Percentiles rank a stretch among this genome's conserved stretches.
These are phyloP conservation scores for Pseudomyrmex concolor DNA, from an alignment of 1,140 invertebrate genomes.

Conservation along the genomic window DNA sequence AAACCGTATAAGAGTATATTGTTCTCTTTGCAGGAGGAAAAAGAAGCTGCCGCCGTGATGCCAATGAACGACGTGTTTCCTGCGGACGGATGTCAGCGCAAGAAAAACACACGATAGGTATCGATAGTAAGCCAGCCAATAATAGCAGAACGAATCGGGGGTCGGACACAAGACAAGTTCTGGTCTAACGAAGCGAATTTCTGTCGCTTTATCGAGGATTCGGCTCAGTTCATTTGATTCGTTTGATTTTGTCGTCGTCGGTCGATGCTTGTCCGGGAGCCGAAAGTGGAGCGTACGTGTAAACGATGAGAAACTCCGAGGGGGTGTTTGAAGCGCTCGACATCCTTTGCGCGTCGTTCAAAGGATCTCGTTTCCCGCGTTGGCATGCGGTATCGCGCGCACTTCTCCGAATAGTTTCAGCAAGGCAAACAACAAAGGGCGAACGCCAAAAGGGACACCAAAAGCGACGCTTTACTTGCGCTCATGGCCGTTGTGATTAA, in stretches of 20 bases:
- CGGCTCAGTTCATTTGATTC: constrained; percentile 52
- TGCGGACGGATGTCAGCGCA: background rate
- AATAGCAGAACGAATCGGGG: constrained; percentile 28
- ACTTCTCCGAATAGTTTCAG: constrained; percentile 28
- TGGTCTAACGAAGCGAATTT: constrained; percentile 43
- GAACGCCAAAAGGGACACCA: constrained; percentile 18
- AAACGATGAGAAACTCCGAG: constrained; percentile 28
- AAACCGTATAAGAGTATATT: background rate
- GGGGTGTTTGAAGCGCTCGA: constrained; percentile 8
- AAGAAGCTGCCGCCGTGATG: background rate
- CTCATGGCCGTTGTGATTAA: constrained; percentile 30
- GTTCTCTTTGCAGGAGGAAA: background rate
- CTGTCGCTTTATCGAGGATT: constrained; percentile 47
- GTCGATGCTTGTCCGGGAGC: background rate
- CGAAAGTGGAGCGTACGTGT: constrained; percentile 47
- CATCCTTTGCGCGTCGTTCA: constrained; percentile 37
- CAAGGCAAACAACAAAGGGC: constrained; percentile 43
- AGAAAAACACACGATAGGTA: background rate
- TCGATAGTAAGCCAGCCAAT: constrained; percentile 10
- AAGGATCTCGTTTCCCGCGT: constrained; percentile 13
- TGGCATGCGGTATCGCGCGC: constrained; percentile 30
- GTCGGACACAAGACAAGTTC: constrained; percentile 29
- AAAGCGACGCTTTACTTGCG: constrained; percentile 31
- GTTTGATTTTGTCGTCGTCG: constrained; percentile 42
- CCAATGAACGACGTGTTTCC: background rate